phyloP scores from a whole-genome alignment of 2,888 invertebrate species.

The Euzophera pinguis region DNA sequence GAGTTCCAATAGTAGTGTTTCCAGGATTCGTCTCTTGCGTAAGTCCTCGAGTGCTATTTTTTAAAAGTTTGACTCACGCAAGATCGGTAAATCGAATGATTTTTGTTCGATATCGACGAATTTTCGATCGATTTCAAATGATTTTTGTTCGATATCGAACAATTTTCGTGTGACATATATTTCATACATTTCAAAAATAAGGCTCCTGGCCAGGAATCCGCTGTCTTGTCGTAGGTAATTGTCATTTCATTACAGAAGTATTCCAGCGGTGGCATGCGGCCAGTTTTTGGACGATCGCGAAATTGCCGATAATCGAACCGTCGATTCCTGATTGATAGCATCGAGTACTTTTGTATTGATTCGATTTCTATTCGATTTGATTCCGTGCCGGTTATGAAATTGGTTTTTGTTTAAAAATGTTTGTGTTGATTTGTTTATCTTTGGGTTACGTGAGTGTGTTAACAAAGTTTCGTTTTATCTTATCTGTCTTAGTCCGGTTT shows the following conservation, averaged over 20 bases:
- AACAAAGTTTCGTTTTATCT: not conserved
- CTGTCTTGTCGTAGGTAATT: slow-evolving; percentile 60
- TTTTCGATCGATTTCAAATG: too few species aligned
- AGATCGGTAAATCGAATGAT: too few species aligned
- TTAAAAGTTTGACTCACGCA: too few species aligned
- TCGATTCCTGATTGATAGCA: slow-evolving; percentile 58
- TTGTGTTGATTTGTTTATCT: slow-evolving; percentile 7
- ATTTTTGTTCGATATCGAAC: too few species aligned
- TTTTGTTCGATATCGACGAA: too few species aligned
- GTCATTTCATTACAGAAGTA: slow-evolving; percentile 77
- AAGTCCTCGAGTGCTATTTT: too few species aligned
- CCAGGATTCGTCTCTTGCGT: slow-evolving; percentile 34
- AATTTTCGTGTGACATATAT: too few species aligned
- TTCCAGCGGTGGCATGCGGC: slow-evolving; percentile 47
- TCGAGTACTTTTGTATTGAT: slow-evolving; percentile 23
- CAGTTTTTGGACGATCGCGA: slow-evolving; percentile 56
- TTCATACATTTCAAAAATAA: too few species aligned
- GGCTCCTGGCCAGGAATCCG: slow-evolving; percentile 42
- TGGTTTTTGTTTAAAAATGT: slow-evolving; percentile 25
- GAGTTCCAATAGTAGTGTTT: slow-evolving; percentile 15
- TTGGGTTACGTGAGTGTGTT: slow-evolving; percentile 1
- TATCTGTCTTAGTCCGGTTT: not conserved
- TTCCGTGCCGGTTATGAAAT: slow-evolving; percentile 7
- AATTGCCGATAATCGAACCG: slow-evolving; percentile 71
- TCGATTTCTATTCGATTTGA: slow-evolving; percentile 20